Percentiles rank a stretch among this genome's conserved stretches.
phyloP scores from a whole-genome alignment of 2,113 vertebrate species.

The Bos javanicus region DNA sequence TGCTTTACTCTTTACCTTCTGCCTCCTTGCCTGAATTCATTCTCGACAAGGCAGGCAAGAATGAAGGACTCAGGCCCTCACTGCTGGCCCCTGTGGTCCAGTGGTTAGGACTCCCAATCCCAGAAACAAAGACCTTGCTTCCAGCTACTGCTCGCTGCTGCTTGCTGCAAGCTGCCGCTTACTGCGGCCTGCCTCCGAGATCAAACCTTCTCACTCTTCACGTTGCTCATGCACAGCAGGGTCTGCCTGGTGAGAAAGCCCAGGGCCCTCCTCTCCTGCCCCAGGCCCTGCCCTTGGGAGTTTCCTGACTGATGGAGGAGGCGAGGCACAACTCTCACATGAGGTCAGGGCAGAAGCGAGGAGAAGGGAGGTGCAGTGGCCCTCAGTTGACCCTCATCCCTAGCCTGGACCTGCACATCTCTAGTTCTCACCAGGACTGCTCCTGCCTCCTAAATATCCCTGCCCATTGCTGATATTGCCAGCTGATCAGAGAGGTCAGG shows the following conservation, averaged over 20 bases:
- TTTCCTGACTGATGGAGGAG: not conserved
- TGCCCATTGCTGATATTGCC: not conserved
- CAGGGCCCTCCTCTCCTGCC: not conserved
- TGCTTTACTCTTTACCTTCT: not conserved
- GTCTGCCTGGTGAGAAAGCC: not conserved
- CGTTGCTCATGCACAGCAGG: not conserved
- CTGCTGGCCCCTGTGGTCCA: not conserved
- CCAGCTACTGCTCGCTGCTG: not conserved
- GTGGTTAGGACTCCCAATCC: not conserved
- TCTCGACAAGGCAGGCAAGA: not conserved
- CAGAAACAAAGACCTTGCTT: not conserved
- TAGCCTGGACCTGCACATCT: not conserved
- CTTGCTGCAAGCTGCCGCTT: not conserved
- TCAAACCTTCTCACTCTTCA: not conserved
- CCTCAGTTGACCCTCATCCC: not conserved
- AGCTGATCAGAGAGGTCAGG: not conserved
- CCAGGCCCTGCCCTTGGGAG: not conserved
- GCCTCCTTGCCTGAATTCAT: not conserved
- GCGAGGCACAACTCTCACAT: not conserved
- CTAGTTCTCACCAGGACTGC: not conserved
- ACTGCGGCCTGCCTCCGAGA: accelerated
- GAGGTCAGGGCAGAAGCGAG: not conserved
- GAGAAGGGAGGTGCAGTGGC: accelerated
- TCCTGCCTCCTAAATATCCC: not conserved
- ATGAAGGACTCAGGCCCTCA: not conserved